phyloP scores from a whole-genome alignment of 2,113 vertebrate genomes.

The Ranitomeya variabilis region DNA sequence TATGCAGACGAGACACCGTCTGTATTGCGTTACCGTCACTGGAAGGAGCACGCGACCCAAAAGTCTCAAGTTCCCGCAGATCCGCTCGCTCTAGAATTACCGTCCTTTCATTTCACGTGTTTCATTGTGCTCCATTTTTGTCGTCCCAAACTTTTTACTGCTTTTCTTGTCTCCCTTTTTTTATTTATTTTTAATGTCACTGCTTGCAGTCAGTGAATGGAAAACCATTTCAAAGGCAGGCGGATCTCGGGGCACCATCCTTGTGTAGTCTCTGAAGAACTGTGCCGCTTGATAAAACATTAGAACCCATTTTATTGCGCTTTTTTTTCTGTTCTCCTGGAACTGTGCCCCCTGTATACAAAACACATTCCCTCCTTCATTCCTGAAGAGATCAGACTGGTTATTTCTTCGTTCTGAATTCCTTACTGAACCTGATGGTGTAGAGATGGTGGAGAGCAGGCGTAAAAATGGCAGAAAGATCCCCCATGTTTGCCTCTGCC shows the following conservation, averaged over 20 bases:
- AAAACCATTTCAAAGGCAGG: background rate
- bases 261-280: no score
- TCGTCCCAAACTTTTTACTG: background rate
- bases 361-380: background rate
- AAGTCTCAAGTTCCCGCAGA: slow-evolving; percentile 8
- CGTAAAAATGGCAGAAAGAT: no score
- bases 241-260: no score
- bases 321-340: background rate
- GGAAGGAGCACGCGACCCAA: background rate
- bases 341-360: background rate
- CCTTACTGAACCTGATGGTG: background rate
- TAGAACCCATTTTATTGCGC: background rate
- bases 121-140: background rate
- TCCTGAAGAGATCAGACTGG: background rate
- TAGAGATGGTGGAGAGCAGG: background rate
- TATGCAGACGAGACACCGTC: background rate
- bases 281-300: no score
- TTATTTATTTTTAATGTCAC: background rate
- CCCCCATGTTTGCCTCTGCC: no score
- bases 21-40: slow-evolving; percentile 4
- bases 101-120: background rate
- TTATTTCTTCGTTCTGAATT: background rate
- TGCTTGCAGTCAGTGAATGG: background rate
- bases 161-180: background rate
- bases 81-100: background rate